Conservation (phyloP, 1,140 invertebrate species). For the Chironomus tepperi region DNA sequence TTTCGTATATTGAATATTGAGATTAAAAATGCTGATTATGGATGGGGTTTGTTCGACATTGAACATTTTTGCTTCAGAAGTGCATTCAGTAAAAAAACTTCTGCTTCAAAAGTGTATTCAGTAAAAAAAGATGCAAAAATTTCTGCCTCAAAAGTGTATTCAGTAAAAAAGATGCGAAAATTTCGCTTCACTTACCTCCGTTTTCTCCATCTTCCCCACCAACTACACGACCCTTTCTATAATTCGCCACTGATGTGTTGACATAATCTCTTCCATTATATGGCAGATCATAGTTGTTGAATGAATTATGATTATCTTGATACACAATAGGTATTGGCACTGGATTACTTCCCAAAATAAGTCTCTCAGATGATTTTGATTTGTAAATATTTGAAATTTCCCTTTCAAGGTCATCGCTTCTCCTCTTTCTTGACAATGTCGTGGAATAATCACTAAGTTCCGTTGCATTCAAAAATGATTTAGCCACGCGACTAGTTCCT, state of each 20-base stretch:
- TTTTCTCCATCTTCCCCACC: slow-evolving; percentile 84
- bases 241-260: not conserved
- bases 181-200: slow-evolving; percentile 38
- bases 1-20: too few species aligned
- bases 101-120: too few species aligned
- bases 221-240: slow-evolving; percentile 61
- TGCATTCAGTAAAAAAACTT: too few species aligned
- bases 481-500: slow-evolving; percentile 43
- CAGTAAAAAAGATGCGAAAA: too few species aligned
- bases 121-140: too few species aligned
- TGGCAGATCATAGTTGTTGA: not conserved
- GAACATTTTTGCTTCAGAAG: too few species aligned
- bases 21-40: too few species aligned
- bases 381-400: not conserved
- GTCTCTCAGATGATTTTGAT: slow-evolving; percentile 34
- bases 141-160: too few species aligned
- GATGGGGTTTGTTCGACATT: too few species aligned
- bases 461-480: slow-evolving; percentile 30
- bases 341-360: slow-evolving; percentile 36
- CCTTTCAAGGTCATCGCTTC: not conserved
- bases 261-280: not conserved
- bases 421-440: slow-evolving; percentile 28
- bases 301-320: not conserved
- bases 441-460: slow-evolving; percentile 35
- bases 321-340: slow-evolving; percentile 42